Conservation (phyloP, 2,113 vertebrate genomes). For the Girardinichthys multiradiatus region DNA sequence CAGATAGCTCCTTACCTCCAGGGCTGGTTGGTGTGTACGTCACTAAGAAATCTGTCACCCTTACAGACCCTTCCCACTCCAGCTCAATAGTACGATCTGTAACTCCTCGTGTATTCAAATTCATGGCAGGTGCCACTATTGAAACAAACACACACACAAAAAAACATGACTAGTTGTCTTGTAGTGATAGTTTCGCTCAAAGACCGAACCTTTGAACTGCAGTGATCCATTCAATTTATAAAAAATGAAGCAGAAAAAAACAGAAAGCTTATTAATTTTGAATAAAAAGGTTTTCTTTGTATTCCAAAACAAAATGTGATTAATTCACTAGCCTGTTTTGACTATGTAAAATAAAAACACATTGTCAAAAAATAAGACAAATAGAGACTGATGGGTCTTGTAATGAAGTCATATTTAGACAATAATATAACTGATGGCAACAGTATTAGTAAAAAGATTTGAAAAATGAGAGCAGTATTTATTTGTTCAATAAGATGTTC, state of each 20-base stretch:
- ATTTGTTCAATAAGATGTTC: too few relatives aligned
- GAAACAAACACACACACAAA: conserved; percentile 16
- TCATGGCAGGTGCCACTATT: conserved; percentile 90
- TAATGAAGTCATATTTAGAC: too few relatives aligned
- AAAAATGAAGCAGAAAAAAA: neutral
- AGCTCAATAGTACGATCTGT: conserved; percentile 89
- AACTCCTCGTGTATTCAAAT: conserved; percentile 85
- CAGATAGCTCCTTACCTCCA: conserved; percentile 67
- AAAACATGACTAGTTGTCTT: neutral
- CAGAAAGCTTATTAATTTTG: neutral
- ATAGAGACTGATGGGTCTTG: too few relatives aligned
- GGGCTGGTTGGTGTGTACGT: conserved; percentile 87
- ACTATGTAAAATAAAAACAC: too few relatives aligned
- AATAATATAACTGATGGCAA: too few relatives aligned
- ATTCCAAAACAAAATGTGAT: neutral
- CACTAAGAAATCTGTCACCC: conserved; percentile 90
- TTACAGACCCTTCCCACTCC: conserved; percentile 88
- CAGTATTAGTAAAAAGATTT: too few relatives aligned
- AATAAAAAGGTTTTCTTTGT: neutral
- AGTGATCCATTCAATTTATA: neutral
- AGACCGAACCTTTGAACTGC: neutral
- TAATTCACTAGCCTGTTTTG: too few relatives aligned
- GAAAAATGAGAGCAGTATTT: too few relatives aligned
- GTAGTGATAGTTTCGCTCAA: neutral
- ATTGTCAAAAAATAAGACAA: too few relatives aligned